Evolutionary conservation across 2,113 vertebrate genomes (phyloP).

Genomic region (Pelobates fuscus): DNA sequence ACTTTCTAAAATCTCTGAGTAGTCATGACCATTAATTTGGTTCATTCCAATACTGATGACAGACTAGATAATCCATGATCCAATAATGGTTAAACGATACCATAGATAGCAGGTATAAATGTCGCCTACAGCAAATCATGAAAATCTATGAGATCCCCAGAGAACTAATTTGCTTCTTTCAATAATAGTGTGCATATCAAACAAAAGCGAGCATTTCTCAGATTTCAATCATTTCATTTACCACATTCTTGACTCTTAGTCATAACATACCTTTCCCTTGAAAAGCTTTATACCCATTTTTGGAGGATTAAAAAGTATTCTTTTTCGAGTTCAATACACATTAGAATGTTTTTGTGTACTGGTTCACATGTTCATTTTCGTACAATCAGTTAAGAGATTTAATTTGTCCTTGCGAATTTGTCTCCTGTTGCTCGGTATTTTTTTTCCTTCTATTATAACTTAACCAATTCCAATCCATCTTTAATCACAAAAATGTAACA

Average conservation of each 20-base stretch:
- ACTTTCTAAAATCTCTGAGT: slow-evolving; percentile 16
- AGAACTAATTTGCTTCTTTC: not conserved
- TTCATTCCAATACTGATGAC: slow-evolving; percentile 22
- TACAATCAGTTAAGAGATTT: not conserved
- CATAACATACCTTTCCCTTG: slow-evolving; percentile 18
- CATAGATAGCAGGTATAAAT: slow-evolving; percentile 29
- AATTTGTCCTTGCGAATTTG: slow-evolving; percentile 31
- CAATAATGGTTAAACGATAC: slow-evolving; percentile 21
- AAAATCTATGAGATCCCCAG: slow-evolving; percentile 22
- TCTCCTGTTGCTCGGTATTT: not conserved
- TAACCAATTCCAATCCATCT: not conserved
- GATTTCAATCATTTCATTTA: slow-evolving; percentile 17
- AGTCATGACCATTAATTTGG: not conserved
- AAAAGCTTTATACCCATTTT: not conserved
- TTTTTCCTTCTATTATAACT: slow-evolving; percentile 42
- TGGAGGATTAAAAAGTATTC: not conserved
- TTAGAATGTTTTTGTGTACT: slow-evolving; percentile 2
- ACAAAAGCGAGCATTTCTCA: not conserved
- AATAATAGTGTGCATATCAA: slow-evolving; percentile 11
- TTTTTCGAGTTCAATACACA: slow-evolving; percentile 25
- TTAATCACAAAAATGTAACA: slow-evolving; percentile 45
- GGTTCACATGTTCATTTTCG: slow-evolving; percentile 38
- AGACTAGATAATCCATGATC: slow-evolving; percentile 30
- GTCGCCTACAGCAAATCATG: slow-evolving; percentile 33
- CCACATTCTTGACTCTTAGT: slow-evolving; percentile 20